Conservation (phyloP, 1,140 invertebrate genomes). For the Caerostris extrusa region DNA sequence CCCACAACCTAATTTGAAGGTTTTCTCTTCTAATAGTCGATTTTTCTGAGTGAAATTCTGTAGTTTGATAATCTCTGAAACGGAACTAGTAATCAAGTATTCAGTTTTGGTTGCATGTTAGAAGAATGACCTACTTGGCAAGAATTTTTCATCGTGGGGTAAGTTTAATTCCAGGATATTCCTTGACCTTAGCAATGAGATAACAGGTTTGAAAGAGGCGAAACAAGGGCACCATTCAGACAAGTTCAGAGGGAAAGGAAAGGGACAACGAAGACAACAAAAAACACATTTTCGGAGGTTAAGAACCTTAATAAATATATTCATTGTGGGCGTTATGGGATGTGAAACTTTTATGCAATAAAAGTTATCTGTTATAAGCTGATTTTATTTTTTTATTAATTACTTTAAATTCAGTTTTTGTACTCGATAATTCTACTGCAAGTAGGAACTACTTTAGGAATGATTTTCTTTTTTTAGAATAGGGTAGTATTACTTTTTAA, state of each 20-base stretch:
- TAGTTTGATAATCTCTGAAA: neutral
- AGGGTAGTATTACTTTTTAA: too few relatives aligned
- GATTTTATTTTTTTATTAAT: too few relatives aligned
- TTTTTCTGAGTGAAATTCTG: too few relatives aligned
- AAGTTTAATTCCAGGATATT: neutral
- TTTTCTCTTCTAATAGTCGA: too few relatives aligned
- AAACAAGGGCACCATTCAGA: neutral
- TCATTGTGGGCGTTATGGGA: neutral
- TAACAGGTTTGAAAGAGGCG: constrained; percentile 10
- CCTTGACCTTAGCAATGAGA: neutral
- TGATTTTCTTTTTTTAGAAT: too few relatives aligned
- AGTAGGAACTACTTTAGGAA: too few relatives aligned
- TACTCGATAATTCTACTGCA: too few relatives aligned
- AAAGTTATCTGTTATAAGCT: too few relatives aligned
- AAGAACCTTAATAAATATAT: neutral
- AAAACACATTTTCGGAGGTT: neutral
- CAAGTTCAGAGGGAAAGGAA: neutral
- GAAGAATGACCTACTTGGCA: neutral
- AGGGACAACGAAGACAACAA: neutral
- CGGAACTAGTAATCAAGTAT: neutral
- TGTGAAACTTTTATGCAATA: too few relatives aligned
- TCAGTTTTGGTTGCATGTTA: neutral
- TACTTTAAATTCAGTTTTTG: too few relatives aligned
- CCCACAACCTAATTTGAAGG: too few relatives aligned
- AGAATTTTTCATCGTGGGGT: neutral